Percentiles rank a stretch among this genome's conserved stretches.
Evolutionary conservation across 2,888 invertebrate species (phyloP).

Genomic region (Drosophila incognita): DNA sequence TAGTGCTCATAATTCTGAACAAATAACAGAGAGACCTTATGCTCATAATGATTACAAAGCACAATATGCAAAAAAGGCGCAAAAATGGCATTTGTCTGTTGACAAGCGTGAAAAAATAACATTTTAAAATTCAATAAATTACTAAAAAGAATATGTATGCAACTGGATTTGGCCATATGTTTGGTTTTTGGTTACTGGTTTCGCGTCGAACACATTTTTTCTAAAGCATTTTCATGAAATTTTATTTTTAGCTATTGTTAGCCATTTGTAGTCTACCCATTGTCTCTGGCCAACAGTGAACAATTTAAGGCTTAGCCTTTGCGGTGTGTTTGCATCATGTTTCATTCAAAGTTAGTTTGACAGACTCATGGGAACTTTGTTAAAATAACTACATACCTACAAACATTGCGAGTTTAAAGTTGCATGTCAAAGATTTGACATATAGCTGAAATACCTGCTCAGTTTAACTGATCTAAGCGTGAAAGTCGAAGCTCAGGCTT

Average conservation of each 20-base stretch:
- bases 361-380: not conserved
- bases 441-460: not conserved
- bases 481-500: not conserved
- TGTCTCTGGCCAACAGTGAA: conserved; percentile 10
- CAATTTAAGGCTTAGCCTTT: not conserved
- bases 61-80: conserved; percentile 12
- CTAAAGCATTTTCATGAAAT: conserved; percentile 7
- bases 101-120: conserved; percentile 39
- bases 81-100: conserved; percentile 9
- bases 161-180: conserved; percentile 24
- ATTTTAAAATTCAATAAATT: conserved; percentile 73
- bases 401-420: not conserved
- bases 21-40: not conserved
- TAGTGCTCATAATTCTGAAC: not conserved
- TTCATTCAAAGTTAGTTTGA: not conserved
- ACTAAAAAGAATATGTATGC: conserved; percentile 51
- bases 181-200: conserved; percentile 23
- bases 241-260: conserved; percentile 22
- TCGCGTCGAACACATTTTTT: conserved; percentile 5
- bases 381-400: not conserved
- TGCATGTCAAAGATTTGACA: too few species aligned
- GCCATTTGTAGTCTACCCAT: conserved; percentile 10
- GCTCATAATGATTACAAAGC: conserved; percentile 21
- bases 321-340: not conserved
- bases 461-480: not conserved